phyloP scores from a whole-genome alignment of 2,888 invertebrate species.

The Dromius quadrimaculatus region DNA sequence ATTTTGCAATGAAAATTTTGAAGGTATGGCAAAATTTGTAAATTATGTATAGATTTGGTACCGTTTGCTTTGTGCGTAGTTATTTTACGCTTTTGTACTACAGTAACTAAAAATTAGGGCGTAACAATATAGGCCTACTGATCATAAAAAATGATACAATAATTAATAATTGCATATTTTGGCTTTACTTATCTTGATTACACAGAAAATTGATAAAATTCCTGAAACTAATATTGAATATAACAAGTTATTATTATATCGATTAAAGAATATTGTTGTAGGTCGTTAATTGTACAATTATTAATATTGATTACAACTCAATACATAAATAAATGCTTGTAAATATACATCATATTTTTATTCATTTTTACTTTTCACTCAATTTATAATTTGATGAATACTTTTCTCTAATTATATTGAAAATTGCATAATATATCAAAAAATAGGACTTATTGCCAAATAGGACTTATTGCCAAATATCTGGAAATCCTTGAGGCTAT shows the following conservation, averaged over 20 bases:
- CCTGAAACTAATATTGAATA: conserved; percentile 47
- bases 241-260: conserved; percentile 49
- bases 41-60: conserved; percentile 50
- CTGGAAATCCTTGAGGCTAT: too few species aligned
- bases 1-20: neutral
- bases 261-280: conserved; percentile 62
- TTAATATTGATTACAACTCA: conserved; percentile 61
- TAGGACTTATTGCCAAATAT: too few species aligned
- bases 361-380: conserved; percentile 25
- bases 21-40: conserved; percentile 16
- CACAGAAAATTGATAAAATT: conserved; percentile 31
- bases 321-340: conserved; percentile 66
- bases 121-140: conserved; percentile 47
- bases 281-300: conserved; percentile 65
- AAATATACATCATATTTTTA: conserved; percentile 57
- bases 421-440: too few species aligned
- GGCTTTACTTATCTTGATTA: conserved; percentile 44
- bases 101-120: conserved; percentile 1
- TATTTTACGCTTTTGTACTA: conserved; percentile 35
- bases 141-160: conserved; percentile 33
- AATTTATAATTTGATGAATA: conserved; percentile 45
- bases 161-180: conserved; percentile 38
- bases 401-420: too few species aligned
- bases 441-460: too few species aligned
- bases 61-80: conserved; percentile 29